These are phyloP conservation scores for Athalia circularis DNA, from an alignment of 2,888 invertebrate species.

Conservation along the genomic window DNA sequence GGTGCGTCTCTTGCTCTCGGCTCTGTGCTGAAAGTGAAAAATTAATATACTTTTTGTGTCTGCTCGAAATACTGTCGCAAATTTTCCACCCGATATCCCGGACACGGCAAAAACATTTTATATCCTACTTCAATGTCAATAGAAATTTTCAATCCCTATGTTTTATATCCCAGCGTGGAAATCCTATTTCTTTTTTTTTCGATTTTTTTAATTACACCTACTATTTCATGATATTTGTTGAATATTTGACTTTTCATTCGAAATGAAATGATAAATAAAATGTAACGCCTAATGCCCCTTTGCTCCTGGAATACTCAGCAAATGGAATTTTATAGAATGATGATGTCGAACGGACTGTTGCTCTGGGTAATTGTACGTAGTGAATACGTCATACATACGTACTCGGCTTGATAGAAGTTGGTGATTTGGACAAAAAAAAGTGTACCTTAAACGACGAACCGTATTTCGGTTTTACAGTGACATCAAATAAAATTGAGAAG, in stretches of 20 bases:
- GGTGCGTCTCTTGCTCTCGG: conserved; percentile 47
- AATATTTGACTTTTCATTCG: conserved; percentile 1
- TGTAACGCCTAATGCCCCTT: background rate
- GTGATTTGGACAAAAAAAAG: background rate
- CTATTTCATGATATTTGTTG: background rate
- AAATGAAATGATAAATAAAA: background rate
- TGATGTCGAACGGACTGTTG: background rate
- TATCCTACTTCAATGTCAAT: background rate
- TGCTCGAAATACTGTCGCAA: conserved; percentile 39
- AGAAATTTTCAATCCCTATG: conserved; percentile 4
- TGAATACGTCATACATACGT: background rate
- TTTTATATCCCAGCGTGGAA: background rate
- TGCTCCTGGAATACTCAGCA: background rate
- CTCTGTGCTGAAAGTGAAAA: conserved; percentile 37
- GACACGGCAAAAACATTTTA: conserved; percentile 35
- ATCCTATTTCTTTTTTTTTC: conserved; percentile 9
- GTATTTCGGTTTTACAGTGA: too few relatives aligned
- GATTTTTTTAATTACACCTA: conserved; percentile 22
- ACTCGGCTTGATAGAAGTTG: background rate
- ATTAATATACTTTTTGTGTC: conserved; percentile 45
- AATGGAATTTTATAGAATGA: too few relatives aligned
- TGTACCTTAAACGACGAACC: too few relatives aligned
- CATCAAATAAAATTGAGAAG: too few relatives aligned
- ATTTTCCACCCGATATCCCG: conserved; percentile 45
- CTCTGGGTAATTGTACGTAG: background rate